Base-by-base conservation (phyloP, 2,888 invertebrate genomes). In the Lasius fuliginosus region DNA sequence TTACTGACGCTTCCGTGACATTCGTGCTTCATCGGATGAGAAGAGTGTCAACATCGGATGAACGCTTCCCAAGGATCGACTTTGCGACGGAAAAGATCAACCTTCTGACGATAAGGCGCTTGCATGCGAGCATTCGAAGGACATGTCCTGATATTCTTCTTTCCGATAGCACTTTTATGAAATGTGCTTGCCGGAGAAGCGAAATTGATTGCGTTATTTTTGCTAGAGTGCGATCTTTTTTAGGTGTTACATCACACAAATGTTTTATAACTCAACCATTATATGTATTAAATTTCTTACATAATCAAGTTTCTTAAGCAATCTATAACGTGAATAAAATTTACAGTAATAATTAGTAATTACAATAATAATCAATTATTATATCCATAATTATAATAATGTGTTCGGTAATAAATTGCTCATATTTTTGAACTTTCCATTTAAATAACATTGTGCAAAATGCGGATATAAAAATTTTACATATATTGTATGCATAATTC, bases 1-100 rank as follows among this genome's bases (percentile, higher is more conserved):
- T 81, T 62, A 86, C 81, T 46, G 83, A 85, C 71, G 56, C 60
- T 89, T 86, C 82, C 85, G 85, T 84, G 89, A 87, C 89, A 88
- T 90, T 90, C 90, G 89, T 83, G 89, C 87, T 90, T 67, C 84
- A 65, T 89, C 83, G 89, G 49, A 85, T 87, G 86, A 73, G 83
- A 90, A 90, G 85, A 62, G 23, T 56, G 53, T 60, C 36, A 56
- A 56, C 53, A 65, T 60, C 71, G 62, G 30, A 18, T 56, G 86
- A 30, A 65, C 53, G 67, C 60, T 46, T 79, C n/a, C n/a, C 42
- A 49, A 62, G 73, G 82, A 85, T 75, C 88, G 85, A 82, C 87
- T 87, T 88, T 87, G 87, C 42, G 27, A 84, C 65, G 69, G 68
- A 82, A 84, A 82, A 68, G 83, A 76, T 62, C 71, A 62, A 82